These are phyloP conservation scores for Notolepis coatsorum DNA, from an alignment of 2,797 vertebrate genomes.

Conservation along the genomic window DNA sequence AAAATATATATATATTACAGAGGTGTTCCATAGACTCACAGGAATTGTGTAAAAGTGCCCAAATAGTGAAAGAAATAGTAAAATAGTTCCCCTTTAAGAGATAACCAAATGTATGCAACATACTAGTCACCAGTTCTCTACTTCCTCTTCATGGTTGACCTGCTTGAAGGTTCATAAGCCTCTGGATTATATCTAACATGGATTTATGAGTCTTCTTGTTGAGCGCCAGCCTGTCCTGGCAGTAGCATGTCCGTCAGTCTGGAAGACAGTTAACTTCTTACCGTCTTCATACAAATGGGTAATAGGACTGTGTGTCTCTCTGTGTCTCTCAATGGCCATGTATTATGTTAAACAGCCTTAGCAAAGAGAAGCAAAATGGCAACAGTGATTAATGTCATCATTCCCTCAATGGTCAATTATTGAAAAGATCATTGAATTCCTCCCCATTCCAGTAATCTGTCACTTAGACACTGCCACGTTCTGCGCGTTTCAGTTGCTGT, in stretches of 20 bases:
- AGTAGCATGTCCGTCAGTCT: constrained; percentile 17
- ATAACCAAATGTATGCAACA: too few species aligned
- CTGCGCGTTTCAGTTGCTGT: constrained; percentile 15
- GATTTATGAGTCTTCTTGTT: too few species aligned
- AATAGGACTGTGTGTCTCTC: constrained; percentile 20
- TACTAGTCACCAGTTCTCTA: too few species aligned
- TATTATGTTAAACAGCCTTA: constrained; percentile 30
- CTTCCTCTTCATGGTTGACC: too few species aligned
- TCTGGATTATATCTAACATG: too few species aligned
- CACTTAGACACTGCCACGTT: constrained; percentile 21
- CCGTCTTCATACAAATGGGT: constrained; percentile 1
- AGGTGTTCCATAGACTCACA: too few species aligned
- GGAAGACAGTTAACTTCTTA: constrained; percentile 30
- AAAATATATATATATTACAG: too few species aligned
- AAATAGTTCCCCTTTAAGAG: too few species aligned
- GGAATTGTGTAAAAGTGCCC: too few species aligned
- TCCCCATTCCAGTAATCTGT: constrained; percentile 29
- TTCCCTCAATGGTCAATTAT: constrained; percentile 41
- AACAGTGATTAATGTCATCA: constrained; percentile 35
- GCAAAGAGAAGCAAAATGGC: constrained; percentile 10
- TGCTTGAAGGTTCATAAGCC: too few species aligned
- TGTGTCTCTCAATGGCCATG: constrained; percentile 29
- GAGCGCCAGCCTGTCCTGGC: too few species aligned
- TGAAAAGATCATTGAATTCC: constrained; percentile 42
- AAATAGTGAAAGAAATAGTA: too few species aligned